Evolutionary conservation across 1,140 invertebrate genomes (phyloP).

Genomic region (Hypsibius dujardini): DNA sequence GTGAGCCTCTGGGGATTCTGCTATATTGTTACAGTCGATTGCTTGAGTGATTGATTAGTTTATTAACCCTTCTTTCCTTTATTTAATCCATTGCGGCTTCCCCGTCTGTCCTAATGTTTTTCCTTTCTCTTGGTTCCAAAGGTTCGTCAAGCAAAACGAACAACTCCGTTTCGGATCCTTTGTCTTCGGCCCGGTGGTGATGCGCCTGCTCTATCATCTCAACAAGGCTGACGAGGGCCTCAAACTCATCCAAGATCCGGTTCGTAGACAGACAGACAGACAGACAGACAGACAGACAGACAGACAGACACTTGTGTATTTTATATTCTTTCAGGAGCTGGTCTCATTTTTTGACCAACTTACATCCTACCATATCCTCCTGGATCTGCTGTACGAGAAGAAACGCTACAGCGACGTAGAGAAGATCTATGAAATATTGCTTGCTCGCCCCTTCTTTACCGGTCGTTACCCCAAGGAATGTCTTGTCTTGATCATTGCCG

Average conservation of each 20-base stretch:
- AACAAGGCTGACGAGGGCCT: constrained; percentile 49
- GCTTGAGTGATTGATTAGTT: too few relatives aligned
- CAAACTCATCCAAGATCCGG: constrained; percentile 30
- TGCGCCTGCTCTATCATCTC: constrained; percentile 54
- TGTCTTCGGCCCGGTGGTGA: constrained; percentile 60
- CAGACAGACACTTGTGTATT: too few relatives aligned
- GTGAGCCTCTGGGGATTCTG: constrained; percentile 39
- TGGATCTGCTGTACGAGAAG: constrained; percentile 53
- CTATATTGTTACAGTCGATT: too few relatives aligned
- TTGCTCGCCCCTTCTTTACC: constrained; percentile 38
- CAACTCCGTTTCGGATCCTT: constrained; percentile 54
- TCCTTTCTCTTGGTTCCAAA: constrained; percentile 29
- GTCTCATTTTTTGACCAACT: constrained; percentile 50
- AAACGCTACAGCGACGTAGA: constrained; percentile 48
- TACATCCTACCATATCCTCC: constrained; percentile 45
- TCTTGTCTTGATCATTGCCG: constrained; percentile 44
- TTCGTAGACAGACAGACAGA: background rate
- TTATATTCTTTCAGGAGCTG: constrained; percentile 37
- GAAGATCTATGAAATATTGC: constrained; percentile 42
- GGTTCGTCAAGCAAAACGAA: constrained; percentile 52
- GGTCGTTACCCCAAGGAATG: constrained; percentile 47
- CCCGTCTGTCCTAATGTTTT: too few relatives aligned
- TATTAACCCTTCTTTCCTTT: too few relatives aligned
- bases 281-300: too few relatives aligned
- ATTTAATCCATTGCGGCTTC: too few relatives aligned